A percentile compares a stretch with the other conserved stretches of the same genome.
These are phyloP conservation scores for Idris sp. DNA, from an alignment of 1,140 invertebrate species.

Conservation along the genomic window DNA sequence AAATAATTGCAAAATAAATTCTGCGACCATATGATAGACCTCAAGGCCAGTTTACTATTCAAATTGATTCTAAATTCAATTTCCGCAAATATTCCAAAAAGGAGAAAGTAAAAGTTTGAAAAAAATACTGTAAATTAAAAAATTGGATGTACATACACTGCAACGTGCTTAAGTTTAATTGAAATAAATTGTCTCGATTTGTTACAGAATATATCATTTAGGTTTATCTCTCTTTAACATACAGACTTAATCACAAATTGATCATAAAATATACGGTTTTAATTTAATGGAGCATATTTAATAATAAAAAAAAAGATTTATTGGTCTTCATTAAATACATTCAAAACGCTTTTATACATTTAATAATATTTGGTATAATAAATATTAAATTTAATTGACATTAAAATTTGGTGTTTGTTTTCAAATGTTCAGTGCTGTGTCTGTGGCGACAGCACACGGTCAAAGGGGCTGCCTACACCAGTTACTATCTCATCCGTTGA, in stretches of 20 bases:
- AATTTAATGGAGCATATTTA: not conserved
- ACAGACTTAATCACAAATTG: slow-evolving; percentile 1
- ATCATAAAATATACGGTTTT: not conserved
- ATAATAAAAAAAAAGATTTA: too few species aligned
- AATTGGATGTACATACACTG: slow-evolving; percentile 1
- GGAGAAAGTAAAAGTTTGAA: not conserved
- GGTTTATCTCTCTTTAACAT: slow-evolving; percentile 1
- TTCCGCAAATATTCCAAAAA: slow-evolving; percentile 15
- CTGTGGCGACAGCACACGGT: slow-evolving; percentile 91
- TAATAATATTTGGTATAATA: too few species aligned
- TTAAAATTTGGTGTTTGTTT: not conserved
- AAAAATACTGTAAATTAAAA: not conserved
- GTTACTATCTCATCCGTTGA: slow-evolving; percentile 86
- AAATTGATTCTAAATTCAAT: slow-evolving; percentile 27
- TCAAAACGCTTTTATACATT: too few species aligned
- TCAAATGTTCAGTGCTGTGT: slow-evolving; percentile 83
- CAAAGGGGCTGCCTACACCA: slow-evolving; percentile 87
- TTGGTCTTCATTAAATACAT: too few species aligned
- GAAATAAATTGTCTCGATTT: slow-evolving; percentile 19
- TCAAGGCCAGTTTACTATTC: slow-evolving; percentile 7
- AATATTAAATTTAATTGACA: too few species aligned
- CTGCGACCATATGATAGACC: not conserved
- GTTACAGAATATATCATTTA: slow-evolving; percentile 20
- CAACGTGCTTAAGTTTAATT: slow-evolving; percentile 19
- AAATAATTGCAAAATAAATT: slow-evolving; percentile 20